These are phyloP conservation scores for Petrosia ficiformis DNA, from an alignment of 37 sponge, comb jelly and placozoan species.

Conservation along the genomic window DNA sequence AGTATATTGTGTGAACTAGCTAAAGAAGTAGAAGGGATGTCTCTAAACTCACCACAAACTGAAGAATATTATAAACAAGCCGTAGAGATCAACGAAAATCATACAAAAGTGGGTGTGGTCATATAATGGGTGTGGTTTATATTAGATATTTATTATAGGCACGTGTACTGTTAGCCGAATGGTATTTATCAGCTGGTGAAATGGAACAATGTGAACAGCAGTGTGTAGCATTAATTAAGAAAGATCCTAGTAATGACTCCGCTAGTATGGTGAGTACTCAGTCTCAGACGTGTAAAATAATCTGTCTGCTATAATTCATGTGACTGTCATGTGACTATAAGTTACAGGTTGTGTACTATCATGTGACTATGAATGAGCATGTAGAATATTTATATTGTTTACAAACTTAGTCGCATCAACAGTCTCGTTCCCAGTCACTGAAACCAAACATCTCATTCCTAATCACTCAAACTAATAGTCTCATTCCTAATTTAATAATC, in stretches of 20 bases:
- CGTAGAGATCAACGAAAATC: background rate
- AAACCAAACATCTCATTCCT: no score
- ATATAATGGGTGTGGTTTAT: background rate
- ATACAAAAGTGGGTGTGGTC: background rate
- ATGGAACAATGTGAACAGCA: constrained; percentile 86
- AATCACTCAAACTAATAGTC: no score
- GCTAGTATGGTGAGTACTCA: constrained; percentile 61
- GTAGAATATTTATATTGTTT: no score
- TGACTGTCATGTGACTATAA: no score
- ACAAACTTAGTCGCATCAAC: no score
- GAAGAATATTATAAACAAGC: background rate
- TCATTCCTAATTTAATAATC: no score
- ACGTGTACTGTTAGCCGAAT: constrained; percentile 72
- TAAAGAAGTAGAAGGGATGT: background rate
- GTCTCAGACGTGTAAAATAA: background rate
- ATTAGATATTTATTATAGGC: constrained; percentile 15
- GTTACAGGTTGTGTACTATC: no score
- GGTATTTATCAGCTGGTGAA: constrained; percentile 60
- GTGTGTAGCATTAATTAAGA: constrained; percentile 69
- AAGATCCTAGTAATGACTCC: constrained; percentile 65
- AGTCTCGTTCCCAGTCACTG: no score
- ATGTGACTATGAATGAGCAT: no score
- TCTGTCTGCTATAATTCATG: no score
- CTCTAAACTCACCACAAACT: background rate
- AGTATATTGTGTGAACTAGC: background rate